Conservation (phyloP, 2,797 vertebrate genomes). For the Poeciliopsis turneri region DNA sequence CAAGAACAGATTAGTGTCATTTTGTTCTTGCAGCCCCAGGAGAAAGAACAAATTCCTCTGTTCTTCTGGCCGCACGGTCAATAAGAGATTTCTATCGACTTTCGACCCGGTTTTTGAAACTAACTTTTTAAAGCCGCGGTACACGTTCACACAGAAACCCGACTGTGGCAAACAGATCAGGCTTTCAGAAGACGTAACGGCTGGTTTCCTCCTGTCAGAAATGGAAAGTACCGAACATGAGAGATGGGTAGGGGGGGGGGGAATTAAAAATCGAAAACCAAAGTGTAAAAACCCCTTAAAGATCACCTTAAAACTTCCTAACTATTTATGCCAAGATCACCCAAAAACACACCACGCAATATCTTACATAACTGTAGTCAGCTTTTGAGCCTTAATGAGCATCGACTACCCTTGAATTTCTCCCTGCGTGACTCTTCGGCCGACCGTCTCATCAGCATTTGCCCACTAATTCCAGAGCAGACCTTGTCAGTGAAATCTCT, state of each 20-base stretch:
- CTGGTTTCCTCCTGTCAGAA: neutral
- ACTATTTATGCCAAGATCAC: conserved; percentile 1
- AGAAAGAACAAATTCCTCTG: neutral
- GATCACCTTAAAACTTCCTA: neutral
- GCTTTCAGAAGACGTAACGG: neutral
- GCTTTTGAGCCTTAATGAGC: conserved; percentile 41
- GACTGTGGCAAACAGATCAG: neutral
- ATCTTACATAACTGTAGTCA: conserved; percentile 21
- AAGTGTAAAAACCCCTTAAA: neutral
- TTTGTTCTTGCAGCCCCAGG: neutral
- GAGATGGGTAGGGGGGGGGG: neutral
- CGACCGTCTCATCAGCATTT: conserved; percentile 41
- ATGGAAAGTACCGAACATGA: neutral
- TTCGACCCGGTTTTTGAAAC: neutral
- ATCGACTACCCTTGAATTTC: conserved; percentile 21
- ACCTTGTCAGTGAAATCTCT: conserved; percentile 46
- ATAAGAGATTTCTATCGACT: neutral
- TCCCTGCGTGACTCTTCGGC: conserved; percentile 20
- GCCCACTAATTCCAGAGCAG: conserved; percentile 44
- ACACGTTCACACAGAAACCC: neutral
- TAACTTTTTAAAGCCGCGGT: neutral
- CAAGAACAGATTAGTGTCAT: neutral
- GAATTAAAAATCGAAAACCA: too few relatives aligned
- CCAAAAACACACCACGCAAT: conserved; percentile 9
- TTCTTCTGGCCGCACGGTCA: neutral